A percentile compares a stretch with the other conserved stretches of the same genome.
Conservation (phyloP, 2,113 vertebrate species). For the Osmerus eperlanus region DNA sequence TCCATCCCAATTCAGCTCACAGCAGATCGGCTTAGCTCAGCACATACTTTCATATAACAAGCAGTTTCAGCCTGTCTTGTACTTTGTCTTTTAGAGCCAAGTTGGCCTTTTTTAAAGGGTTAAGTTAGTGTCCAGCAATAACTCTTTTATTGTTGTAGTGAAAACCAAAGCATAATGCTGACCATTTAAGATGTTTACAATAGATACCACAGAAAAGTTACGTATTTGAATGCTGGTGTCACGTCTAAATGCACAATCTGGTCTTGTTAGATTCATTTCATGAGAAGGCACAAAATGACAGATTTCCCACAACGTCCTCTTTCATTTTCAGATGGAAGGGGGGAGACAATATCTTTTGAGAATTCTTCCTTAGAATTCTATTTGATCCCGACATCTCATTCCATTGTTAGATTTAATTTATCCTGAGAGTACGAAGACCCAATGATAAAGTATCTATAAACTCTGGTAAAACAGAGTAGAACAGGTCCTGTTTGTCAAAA, state of each 20-base stretch:
- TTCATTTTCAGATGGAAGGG: slow-evolving; percentile 35
- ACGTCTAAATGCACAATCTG: slow-evolving; percentile 30
- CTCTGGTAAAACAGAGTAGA: neutral
- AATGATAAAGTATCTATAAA: neutral
- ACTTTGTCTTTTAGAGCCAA: slow-evolving; percentile 75
- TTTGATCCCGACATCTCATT: slow-evolving; percentile 14
- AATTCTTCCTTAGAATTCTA: slow-evolving; percentile 32
- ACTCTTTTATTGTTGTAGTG: neutral
- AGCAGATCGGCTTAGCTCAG: slow-evolving; percentile 57
- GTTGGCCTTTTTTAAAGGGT: slow-evolving; percentile 33
- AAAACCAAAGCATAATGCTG: neutral
- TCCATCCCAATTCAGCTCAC: slow-evolving; percentile 1
- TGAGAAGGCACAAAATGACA: slow-evolving; percentile 32
- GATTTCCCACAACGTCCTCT: slow-evolving; percentile 32
- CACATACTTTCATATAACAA: slow-evolving; percentile 67
- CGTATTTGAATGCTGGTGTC: slow-evolving; percentile 28
- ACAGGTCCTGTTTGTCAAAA: neutral
- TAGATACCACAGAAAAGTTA: slow-evolving; percentile 49
- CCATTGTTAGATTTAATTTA: neutral
- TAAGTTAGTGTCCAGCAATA: neutral
- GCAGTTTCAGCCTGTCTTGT: slow-evolving; percentile 67
- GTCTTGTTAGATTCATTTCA: slow-evolving; percentile 41
- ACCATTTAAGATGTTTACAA: slow-evolving; percentile 50
- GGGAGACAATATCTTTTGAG: slow-evolving; percentile 16
- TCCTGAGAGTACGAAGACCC: neutral